Percentiles rank a stretch among this genome's conserved stretches.
Conservation (phyloP, 2,113 vertebrate genomes). For the Fregata magnificens region DNA sequence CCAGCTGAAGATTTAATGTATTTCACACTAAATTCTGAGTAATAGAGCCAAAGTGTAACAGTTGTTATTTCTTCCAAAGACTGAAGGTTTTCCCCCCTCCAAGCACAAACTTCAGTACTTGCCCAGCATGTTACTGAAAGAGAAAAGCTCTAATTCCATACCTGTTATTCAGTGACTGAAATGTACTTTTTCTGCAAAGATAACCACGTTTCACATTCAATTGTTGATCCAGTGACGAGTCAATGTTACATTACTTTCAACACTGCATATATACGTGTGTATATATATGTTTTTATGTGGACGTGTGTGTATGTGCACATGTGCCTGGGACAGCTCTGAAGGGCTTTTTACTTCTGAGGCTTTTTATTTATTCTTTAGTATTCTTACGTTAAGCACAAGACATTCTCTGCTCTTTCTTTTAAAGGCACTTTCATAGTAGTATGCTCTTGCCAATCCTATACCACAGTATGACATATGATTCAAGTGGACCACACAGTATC, state of each 20-base stretch:
- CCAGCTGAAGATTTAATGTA: not conserved
- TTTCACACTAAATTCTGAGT: not conserved
- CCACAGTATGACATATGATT: not conserved
- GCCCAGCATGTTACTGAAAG: not conserved
- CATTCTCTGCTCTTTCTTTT: not conserved
- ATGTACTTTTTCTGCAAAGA: not conserved
- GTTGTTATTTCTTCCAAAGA: not conserved
- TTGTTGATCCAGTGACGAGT: not conserved
- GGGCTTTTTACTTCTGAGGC: not conserved
- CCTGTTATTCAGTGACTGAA: not conserved
- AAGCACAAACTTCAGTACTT: not conserved
- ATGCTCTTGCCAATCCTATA: not conserved
- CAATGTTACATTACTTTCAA: not conserved
- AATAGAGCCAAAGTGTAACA: not conserved
- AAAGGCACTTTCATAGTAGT: not conserved
- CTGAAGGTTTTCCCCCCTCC: not conserved
- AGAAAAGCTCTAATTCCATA: not conserved
- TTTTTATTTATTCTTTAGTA: not conserved
- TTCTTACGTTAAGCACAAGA: not conserved
- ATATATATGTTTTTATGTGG: not conserved
- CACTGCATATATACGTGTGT: fast-evolving
- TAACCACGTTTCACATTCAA: not conserved
- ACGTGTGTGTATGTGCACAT: too few relatives aligned
- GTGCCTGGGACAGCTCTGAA: not conserved
- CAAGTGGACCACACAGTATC: not conserved